Evolutionary conservation across 2,113 vertebrate genomes (phyloP).

Genomic region (Brachionichthys hirsutus): DNA sequence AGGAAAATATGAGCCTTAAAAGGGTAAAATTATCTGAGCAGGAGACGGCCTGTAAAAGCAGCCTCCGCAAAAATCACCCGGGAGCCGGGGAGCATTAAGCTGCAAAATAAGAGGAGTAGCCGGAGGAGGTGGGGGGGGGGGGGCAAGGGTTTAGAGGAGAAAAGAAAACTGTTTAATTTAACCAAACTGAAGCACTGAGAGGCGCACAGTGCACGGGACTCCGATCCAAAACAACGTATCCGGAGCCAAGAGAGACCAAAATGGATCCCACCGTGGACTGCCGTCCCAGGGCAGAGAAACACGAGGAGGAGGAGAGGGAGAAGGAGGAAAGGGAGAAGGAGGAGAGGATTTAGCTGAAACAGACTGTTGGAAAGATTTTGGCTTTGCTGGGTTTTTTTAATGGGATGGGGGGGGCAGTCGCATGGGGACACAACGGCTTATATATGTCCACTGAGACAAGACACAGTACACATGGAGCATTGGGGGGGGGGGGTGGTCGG

Average conservation of each 20-base stretch:
- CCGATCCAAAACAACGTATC: constrained; percentile 63
- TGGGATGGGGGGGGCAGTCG: not conserved
- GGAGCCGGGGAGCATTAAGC: constrained; percentile 60
- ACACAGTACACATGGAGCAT: constrained; percentile 31
- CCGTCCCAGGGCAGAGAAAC: constrained; percentile 43
- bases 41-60: constrained; percentile 38
- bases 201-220: constrained; percentile 48
- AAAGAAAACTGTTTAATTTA: constrained; percentile 79
- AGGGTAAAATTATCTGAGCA: constrained; percentile 61
- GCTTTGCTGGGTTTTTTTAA: constrained; percentile 31
- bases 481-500: constrained; percentile 21
- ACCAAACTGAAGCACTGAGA: constrained; percentile 75
- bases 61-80: constrained; percentile 18
- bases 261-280: constrained; percentile 56
- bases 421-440: constrained; percentile 51
- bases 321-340: no score
- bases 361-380: constrained; percentile 61
- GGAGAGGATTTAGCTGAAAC: constrained; percentile 65
- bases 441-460: constrained; percentile 60
- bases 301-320: constrained; percentile 40
- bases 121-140: constrained; percentile 13
- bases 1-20: constrained; percentile 62
- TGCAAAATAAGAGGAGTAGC: constrained; percentile 58
- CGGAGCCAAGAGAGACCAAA: constrained; percentile 66
- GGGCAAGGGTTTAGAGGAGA: constrained; percentile 45